phyloP scores from a whole-genome alignment of 2,888 invertebrate genomes.

The Melanophora roralis region DNA sequence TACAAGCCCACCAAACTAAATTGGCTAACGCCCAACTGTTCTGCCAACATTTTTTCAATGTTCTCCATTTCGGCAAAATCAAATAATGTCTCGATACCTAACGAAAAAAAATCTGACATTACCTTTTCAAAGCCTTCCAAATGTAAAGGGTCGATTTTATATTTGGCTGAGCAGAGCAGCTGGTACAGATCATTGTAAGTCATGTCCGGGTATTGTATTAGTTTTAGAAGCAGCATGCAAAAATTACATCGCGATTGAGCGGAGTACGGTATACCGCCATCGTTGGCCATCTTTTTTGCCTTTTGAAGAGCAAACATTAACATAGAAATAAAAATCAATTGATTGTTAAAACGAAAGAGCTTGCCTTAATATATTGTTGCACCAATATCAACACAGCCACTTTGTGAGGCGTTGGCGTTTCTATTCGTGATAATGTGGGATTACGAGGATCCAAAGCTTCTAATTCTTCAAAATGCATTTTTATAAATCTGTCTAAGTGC shows the following conservation, averaged over 20 bases:
- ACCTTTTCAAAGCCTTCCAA: constrained; percentile 80
- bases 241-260: constrained; percentile 86
- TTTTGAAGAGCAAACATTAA: constrained; percentile 42
- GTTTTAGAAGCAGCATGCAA: constrained; percentile 86
- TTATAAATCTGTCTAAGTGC: neutral
- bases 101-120: constrained; percentile 77
- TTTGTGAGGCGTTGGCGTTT: constrained; percentile 86
- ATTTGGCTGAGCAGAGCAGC: constrained; percentile 78
- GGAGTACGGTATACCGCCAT: constrained; percentile 73
- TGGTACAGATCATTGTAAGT: constrained; percentile 83
- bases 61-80: constrained; percentile 82
- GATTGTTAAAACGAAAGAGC: constrained; percentile 69
- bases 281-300: constrained; percentile 72
- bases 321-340: neutral
- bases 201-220: constrained; percentile 89
- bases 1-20: constrained; percentile 83
- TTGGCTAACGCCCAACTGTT: constrained; percentile 76
- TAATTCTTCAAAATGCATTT: constrained; percentile 72
- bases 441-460: constrained; percentile 72
- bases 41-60: constrained; percentile 81
- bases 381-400: constrained; percentile 87
- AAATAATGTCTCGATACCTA: constrained; percentile 82
- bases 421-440: constrained; percentile 73
- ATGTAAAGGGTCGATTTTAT: constrained; percentile 72
- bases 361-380: constrained; percentile 84